A percentile compares a stretch with the other conserved stretches of the same genome.
Conservation (phyloP, 2,113 vertebrate genomes). For the Lipophrys pholis region DNA sequence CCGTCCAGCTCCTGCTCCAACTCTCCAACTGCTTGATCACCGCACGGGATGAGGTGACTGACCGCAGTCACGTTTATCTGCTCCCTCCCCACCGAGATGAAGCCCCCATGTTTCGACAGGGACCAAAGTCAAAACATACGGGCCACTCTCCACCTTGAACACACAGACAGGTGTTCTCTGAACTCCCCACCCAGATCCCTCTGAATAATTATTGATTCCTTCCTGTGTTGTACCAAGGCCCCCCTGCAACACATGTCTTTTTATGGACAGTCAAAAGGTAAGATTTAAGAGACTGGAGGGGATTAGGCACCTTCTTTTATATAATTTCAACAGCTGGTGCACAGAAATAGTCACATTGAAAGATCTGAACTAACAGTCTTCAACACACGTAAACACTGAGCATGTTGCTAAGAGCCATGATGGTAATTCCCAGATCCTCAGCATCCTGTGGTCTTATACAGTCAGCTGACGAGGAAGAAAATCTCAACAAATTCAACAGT, state of each 20-base stretch:
- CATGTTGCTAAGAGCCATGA: background rate
- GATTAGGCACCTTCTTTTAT: background rate
- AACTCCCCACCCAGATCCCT: background rate
- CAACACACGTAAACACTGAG: background rate
- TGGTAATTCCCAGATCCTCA: background rate
- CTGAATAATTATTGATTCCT: background rate
- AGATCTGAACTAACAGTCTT: background rate
- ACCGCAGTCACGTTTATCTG: slow-evolving; percentile 59
- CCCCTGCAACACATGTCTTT: background rate
- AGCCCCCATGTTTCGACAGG: slow-evolving; percentile 54
- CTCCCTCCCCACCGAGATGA: slow-evolving; percentile 31
- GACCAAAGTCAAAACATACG: slow-evolving; percentile 60
- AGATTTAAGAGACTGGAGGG: background rate
- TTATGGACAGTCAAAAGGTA: background rate
- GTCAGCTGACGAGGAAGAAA: too few relatives aligned
- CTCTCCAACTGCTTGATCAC: slow-evolving; percentile 25
- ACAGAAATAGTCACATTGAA: slow-evolving; percentile 1
- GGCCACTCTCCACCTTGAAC: slow-evolving; percentile 24
- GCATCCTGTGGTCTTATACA: too few relatives aligned
- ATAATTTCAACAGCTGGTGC: background rate
- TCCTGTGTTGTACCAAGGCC: background rate
- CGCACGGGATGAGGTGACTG: slow-evolving; percentile 39
- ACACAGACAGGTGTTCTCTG: background rate
- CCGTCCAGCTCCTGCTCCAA: slow-evolving; percentile 33
- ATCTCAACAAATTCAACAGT: too few relatives aligned